Base-by-base conservation (phyloP, 2,888 invertebrate genomes). In the Phyllotreta cruciferae region DNA sequence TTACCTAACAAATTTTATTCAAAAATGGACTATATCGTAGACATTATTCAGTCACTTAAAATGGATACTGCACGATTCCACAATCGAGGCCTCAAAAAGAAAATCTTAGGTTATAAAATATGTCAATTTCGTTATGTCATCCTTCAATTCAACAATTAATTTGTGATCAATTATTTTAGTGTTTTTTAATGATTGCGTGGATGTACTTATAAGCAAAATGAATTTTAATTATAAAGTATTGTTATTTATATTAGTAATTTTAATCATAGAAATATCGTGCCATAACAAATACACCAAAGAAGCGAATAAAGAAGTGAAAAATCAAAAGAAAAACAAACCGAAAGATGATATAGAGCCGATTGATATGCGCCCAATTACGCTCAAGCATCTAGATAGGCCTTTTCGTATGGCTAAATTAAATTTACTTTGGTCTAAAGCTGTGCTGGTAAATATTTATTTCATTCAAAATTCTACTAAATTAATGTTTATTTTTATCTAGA, bases 361-460 rank as follows among this genome's bases (percentile, higher is more conserved):
- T 47, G 73, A 78, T 66, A 73, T 77, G 54, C 70, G 79, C 39
- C 79, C 80, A 34, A 75, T 75, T 34, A 78, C 81, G 63, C 87
- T 93, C 68, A 86, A 91, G 74, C 89, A 86, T 63, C 80, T 94
- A 49, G 90, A 93, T 70, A 90, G 90, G 74, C 96, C 95, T 3
- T 96, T 92, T 82, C 86, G 95, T 70, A 94, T 96, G 90, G 89
- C 92, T 36, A 96, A 96, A 82, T 81, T 96, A 37, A 96, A 96
- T 82, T 81, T 93, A 62, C 82, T 96, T 24, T 96, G 96, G 96
- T 82, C 88, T 3, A 96, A 96, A 84, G 96, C 96, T 8, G 90
- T 91, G 81, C 89, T 91, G 80, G 95, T 95, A 85, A 83, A 85
- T 82, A 62, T 24, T 24, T 4, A 24, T 24, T 24, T 24, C 24